Base-by-base conservation (phyloP, 1,140 invertebrate genomes). In the Bradynema listronoti region DNA sequence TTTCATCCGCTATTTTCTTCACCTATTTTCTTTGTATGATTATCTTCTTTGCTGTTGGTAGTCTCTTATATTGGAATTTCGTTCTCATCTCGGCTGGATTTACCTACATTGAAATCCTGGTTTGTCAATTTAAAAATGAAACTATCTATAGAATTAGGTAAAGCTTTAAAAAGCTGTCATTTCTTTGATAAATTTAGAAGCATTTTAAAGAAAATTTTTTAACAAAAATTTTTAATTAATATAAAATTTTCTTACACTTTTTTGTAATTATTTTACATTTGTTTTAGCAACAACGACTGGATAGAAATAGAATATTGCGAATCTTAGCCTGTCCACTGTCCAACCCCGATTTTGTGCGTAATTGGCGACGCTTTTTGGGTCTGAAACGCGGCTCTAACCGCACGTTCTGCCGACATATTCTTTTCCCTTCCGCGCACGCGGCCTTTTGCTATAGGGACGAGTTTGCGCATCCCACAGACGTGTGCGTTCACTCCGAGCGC, bases 61-160 rank as follows among this genome's bases (percentile, higher is more conserved):
- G 58, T 0, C 50, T 68, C 22, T 68, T 66, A 19, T 65, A 46
- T 22, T 68, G 66, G 66, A 68, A 68, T 54, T 56, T 68, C 30
- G 66, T 63, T n/a, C 36, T 68, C 16, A 72, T 68, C 14, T 73
- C 70, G 19, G 24, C 52, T 27, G 66, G 69, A 25, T 27, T 58
- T 39, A 68, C 66, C 19, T 68, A 68, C 30, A 25, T 68, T 16
- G 66, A 58, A 7, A 34, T 68, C 59, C 39, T 68, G 53, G 65
- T 71, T 14, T 45, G 68, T 47, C 32, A 36, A n/a, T n/a, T n/a
- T n/a, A n/a, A n/a, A n/a, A n/a, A n/a, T n/a, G n/a, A n/a, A n/a
- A n/a, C n/a, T n/a, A n/a, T n/a, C n/a, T n/a, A n/a, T n/a, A n/a
- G n/a, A n/a, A n/a, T n/a, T n/a, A n/a, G n/a, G n/a, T n/a, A n/a